Conservation (phyloP, 1,140 invertebrate genomes). For the Delia radicum region DNA sequence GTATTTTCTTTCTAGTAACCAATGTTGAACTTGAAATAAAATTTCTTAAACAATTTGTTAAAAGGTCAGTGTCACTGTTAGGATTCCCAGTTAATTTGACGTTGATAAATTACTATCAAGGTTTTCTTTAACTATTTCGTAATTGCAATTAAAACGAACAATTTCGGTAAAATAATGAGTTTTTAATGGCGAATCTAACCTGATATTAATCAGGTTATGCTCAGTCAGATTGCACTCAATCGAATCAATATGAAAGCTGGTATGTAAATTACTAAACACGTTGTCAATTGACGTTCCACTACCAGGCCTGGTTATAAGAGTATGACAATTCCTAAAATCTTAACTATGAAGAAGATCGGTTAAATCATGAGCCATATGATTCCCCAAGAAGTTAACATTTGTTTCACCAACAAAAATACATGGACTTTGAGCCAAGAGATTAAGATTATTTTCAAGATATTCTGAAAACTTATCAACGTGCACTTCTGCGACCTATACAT, state of each 20-base stretch:
- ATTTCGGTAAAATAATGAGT: not conserved
- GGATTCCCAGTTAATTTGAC: not conserved
- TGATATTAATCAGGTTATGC: not conserved
- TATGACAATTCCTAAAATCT: not conserved
- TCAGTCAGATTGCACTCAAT: not conserved
- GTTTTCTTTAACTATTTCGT: not conserved
- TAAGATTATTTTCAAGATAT: not conserved
- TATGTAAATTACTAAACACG: not conserved
- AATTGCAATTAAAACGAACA: not conserved
- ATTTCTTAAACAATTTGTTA: not conserved
- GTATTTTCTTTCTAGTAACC: too few species aligned
- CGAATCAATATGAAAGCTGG: not conserved
- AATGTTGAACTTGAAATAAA: not conserved
- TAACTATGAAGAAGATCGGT: not conserved
- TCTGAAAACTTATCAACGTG: not conserved
- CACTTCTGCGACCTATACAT: not conserved
- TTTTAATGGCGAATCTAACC: not conserved
- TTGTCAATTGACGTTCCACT: not conserved
- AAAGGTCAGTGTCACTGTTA: too few species aligned
- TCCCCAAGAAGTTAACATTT: not conserved
- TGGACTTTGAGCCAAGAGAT: not conserved
- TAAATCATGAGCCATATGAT: not conserved
- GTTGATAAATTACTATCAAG: not conserved
- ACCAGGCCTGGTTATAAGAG: not conserved
- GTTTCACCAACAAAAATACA: not conserved